These are phyloP conservation scores for Lordiphosa clarofinis DNA, from an alignment of 1,140 invertebrate genomes.

Conservation along the genomic window DNA sequence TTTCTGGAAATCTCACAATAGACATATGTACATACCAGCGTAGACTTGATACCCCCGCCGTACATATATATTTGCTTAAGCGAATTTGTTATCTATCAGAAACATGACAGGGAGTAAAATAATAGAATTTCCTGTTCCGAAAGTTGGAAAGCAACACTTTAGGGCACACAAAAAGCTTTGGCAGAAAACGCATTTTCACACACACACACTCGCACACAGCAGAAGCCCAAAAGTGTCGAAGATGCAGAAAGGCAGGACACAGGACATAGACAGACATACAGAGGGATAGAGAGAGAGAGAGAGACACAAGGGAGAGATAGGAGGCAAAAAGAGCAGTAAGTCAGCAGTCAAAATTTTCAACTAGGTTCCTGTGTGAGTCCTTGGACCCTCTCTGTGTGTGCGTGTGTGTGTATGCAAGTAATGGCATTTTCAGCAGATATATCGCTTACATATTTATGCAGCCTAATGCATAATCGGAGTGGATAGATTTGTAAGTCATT, in stretches of 20 bases:
- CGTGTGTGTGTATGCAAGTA: not conserved
- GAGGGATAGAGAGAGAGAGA: conserved; percentile 1
- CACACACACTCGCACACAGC: conserved; percentile 3
- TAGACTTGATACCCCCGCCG: not conserved
- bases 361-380: not conserved
- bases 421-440: conserved; percentile 11
- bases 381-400: not conserved
- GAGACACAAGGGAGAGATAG: not conserved
- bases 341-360: conserved; percentile 5
- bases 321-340: conserved; percentile 2
- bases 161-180: conserved; percentile 9
- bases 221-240: conserved; percentile 7
- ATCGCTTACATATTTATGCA: conserved; percentile 3
- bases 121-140: conserved; percentile 14
- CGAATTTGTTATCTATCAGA: conserved; percentile 15
- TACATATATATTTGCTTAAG: conserved; percentile 9
- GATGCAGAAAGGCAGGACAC: conserved; percentile 9
- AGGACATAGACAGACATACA: conserved; percentile 4
- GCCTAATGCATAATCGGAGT: not conserved
- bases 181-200: conserved; percentile 9
- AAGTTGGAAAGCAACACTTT: conserved; percentile 6
- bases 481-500: not conserved
- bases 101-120: conserved; percentile 13
- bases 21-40: not conserved
- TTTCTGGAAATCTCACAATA: not conserved